Percentiles rank a stretch among this genome's conserved stretches.
Evolutionary conservation across 2,797 vertebrate species (phyloP).

Genomic region (Notoglanidium macrostoma): DNA sequence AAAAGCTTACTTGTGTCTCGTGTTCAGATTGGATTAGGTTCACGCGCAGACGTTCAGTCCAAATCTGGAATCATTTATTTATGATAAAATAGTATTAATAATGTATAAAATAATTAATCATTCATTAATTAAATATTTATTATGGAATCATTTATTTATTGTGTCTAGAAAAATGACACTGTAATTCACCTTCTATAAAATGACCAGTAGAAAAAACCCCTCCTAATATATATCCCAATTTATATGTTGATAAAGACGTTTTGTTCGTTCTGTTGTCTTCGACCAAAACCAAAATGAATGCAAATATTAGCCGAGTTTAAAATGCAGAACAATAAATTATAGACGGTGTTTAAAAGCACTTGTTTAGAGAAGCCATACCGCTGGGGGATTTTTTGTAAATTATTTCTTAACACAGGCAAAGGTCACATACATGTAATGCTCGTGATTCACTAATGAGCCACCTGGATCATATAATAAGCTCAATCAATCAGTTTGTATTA

Average conservation of each 20-base stretch:
- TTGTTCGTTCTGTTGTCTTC: not conserved
- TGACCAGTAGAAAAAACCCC: not conserved
- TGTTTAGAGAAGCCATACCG: not conserved
- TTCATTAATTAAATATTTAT: no score
- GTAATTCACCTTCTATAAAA: not conserved
- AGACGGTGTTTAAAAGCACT: not conserved
- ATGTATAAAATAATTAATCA: no score
- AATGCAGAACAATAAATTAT: not conserved
- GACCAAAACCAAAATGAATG: not conserved
- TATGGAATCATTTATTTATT: no score
- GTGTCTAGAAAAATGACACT: not conserved
- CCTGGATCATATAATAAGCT: not conserved
- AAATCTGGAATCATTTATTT: not conserved
- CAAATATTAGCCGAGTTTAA: not conserved
- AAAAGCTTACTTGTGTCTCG: not conserved
- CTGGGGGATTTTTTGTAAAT: not conserved
- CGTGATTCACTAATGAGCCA: not conserved
- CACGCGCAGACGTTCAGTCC: not conserved
- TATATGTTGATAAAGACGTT: not conserved
- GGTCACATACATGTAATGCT: not conserved
- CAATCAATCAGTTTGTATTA: not conserved
- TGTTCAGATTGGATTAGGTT: not conserved
- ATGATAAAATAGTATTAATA: no score
- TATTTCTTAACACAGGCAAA: not conserved
- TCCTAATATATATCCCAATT: not conserved